Evolutionary conservation across 2,113 vertebrate genomes (phyloP), one percentile per base, ranked within the genome.

Genomic region (Elgaria multicarinata): DNA sequence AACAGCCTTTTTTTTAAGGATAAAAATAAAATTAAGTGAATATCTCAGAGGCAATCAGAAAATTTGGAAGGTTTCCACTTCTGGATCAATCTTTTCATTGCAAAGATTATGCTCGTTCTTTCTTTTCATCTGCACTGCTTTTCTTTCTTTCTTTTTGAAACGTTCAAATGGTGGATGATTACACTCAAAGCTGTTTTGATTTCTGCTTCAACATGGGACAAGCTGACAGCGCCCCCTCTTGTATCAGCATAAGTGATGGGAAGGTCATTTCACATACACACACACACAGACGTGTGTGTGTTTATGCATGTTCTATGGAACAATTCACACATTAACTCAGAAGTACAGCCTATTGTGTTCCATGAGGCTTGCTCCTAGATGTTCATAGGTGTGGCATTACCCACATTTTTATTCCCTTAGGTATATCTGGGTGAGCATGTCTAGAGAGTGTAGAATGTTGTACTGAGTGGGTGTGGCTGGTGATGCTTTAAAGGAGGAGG

Each of bases 11-110:
- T 83, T n/a, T 39, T 18, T 31, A 69, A 0, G 2, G 72, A 80
- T 55, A 83, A 83, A 87, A 1, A 22, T 69, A 83, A 91, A 39
- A n/a, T 69, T 78, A 90, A 69, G 64, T n/a, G 33, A 81, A 78
- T 76, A 87, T 74, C 53, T 24, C 16, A 36, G 66, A 71, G 64
- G 84, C 80, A 78, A 87, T 85, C 64, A 72, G 20, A 76, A 86
- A 64, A 6, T 33, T 83, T 76, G 83, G 89, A 83, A 87, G n/a
- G 42, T 77, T 36, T 83, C 72, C 0, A 66, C 6, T 76, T 90
- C 90, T 55, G 39, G 28, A 81, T 80, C 55, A 44, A 3, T 2
- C 87, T n/a, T 64, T 87, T 92, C 85, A 50, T 74, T 66, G 50
- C 39, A 46, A 87, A 80, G 80, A n/a, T 81, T 46, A 86, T 89